Conservation (phyloP, 2,113 vertebrate genomes). For the Strigops habroptila region DNA sequence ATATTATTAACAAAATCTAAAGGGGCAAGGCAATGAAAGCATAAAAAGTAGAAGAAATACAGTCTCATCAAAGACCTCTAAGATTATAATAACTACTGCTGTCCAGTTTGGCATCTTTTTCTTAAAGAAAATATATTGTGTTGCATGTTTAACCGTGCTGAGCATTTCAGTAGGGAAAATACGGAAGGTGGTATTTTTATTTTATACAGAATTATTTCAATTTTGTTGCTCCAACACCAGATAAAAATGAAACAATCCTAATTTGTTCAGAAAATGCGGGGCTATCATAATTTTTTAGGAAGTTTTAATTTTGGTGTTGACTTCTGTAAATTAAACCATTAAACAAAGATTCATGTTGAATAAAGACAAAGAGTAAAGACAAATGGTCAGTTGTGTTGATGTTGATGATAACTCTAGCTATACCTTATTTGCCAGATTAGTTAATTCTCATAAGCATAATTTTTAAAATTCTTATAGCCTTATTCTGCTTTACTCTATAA, state of each 20-base stretch:
- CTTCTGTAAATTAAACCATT: not conserved
- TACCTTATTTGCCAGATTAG: not conserved
- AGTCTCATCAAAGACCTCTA: not conserved
- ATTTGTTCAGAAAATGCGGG: not conserved
- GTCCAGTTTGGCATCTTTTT: not conserved
- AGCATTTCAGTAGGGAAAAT: not conserved
- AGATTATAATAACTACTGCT: not conserved
- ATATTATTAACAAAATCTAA: not conserved
- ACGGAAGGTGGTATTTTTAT: not conserved
- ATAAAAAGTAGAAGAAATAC: not conserved
- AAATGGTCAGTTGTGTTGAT: fast-evolving
- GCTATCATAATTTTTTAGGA: not conserved
- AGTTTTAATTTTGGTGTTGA: not conserved
- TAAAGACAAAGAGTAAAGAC: not conserved
- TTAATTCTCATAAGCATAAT: not conserved
- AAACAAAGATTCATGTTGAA: not conserved
- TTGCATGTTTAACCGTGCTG: not conserved
- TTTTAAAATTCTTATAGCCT: not conserved
- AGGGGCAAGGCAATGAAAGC: not conserved
- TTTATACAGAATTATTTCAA: not conserved
- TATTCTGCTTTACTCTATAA: not conserved
- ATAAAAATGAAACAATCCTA: not conserved
- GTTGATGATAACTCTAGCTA: not conserved
- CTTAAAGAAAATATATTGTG: not conserved
- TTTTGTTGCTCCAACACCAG: not conserved